Evolutionary conservation across 2,797 vertebrate genomes (phyloP).

Genomic region (Sylvilagus floridanus): DNA sequence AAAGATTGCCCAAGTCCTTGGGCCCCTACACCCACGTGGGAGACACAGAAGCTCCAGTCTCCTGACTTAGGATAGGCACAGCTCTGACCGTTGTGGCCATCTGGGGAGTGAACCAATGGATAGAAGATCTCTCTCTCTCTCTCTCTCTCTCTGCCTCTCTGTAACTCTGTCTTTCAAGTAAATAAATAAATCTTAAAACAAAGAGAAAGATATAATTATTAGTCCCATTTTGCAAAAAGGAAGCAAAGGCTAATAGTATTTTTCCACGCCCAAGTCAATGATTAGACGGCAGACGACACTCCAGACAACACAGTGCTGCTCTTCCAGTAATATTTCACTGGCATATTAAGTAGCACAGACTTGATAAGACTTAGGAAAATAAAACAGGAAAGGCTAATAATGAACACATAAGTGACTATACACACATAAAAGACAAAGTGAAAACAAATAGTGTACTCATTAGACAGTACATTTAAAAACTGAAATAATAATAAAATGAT

Average conservation of each 20-base stretch:
- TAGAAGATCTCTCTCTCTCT: too few species aligned
- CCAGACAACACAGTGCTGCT: not conserved
- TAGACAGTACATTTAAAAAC: constrained; percentile 33
- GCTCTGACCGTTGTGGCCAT: too few species aligned
- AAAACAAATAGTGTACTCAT: not conserved
- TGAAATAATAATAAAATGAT: constrained; percentile 60
- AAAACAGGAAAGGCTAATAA: constrained; percentile 2
- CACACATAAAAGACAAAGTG: constrained; percentile 25
- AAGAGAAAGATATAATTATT: not conserved
- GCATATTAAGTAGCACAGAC: not conserved
- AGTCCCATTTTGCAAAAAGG: constrained; percentile 34
- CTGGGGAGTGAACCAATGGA: too few species aligned
- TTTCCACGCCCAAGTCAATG: not conserved
- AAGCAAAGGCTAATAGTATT: not conserved
- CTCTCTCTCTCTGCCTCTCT: too few species aligned
- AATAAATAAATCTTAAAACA: too few species aligned
- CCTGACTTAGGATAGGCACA: too few species aligned
- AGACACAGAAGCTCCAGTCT: too few species aligned
- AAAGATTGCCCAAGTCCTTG: too few species aligned
- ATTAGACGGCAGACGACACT: constrained; percentile 15
- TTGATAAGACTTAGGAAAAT: constrained; percentile 13
- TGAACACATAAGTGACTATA: not conserved
- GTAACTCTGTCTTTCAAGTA: too few species aligned
- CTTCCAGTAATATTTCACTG: not conserved
- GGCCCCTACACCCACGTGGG: too few species aligned